These are phyloP conservation scores for Prinia subflava DNA, from an alignment of 2,113 vertebrate genomes.

Conservation along the genomic window DNA sequence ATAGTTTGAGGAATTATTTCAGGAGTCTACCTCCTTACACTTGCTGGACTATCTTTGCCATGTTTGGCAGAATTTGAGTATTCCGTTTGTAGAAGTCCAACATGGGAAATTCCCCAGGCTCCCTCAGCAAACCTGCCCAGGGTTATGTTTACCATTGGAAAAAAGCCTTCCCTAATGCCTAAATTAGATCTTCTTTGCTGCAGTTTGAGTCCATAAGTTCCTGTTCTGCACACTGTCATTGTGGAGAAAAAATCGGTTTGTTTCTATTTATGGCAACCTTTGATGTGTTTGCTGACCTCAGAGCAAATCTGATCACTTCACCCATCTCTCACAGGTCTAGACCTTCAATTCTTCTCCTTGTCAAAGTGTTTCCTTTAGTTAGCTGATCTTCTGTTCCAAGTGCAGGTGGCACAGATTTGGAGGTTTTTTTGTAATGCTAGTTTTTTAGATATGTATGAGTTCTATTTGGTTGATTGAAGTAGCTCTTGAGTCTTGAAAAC, in stretches of 20 bases:
- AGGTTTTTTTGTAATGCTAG: not conserved
- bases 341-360: not conserved
- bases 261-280: constrained; percentile 9
- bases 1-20: not conserved
- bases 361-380: not conserved
- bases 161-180: not conserved
- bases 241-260: not conserved
- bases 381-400: not conserved
- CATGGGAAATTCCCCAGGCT: not conserved
- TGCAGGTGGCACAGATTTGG: not conserved
- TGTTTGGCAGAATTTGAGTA: not conserved
- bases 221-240: not conserved
- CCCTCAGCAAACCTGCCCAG: not conserved
- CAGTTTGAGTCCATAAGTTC: not conserved
- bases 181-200: not conserved
- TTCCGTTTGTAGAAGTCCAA: not conserved
- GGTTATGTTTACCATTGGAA: not conserved
- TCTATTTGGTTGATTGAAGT: not conserved
- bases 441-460: not conserved
- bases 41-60: fast-evolving
- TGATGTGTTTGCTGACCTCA: not conserved
- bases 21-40: not conserved
- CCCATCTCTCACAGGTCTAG: not conserved
- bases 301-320: not conserved
- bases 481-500: not conserved